Base-by-base conservation (phyloP, 2,888 invertebrate genomes). In the Folsomia manolachei region DNA sequence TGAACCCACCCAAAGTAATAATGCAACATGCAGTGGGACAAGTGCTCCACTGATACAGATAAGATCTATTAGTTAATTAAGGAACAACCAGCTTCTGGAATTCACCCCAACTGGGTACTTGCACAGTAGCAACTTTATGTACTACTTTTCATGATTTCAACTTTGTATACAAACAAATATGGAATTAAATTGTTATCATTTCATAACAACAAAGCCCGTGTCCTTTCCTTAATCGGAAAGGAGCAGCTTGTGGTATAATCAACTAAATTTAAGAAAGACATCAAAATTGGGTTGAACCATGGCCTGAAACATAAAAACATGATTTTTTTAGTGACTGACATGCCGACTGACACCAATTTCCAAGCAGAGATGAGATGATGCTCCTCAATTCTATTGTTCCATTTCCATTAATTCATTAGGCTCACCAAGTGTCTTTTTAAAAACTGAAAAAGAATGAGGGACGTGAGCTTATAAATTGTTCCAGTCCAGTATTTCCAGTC, bases 1-100 rank as follows among this genome's bases (percentile, higher is more conserved):
- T n/a, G n/a, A n/a, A n/a, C n/a, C n/a, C n/a, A n/a, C n/a, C n/a
- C n/a, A n/a, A n/a, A n/a, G n/a, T n/a, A n/a, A n/a, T n/a, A n/a
- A n/a, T n/a, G n/a, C n/a, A n/a, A n/a, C n/a, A n/a, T n/a, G n/a
- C n/a, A n/a, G n/a, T n/a, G n/a, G n/a, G n/a, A n/a, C n/a, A n/a
- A n/a, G n/a, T n/a, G n/a, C 39, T 39, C 39, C 39, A 39, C 39
- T 39, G 39, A 39, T 39, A 60, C 62, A 62, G 62, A 62, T 62
- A 18, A 2, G 24, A 23, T 62, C 26, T 23, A n/a, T 19, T 60
- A 60, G 14, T 11, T 62, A 62, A 62, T 62, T 23, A 24, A 14
- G n/a, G 53, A 23, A 66, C 7, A 66, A 14, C 19, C 7, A 66
- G 66, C 66, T 66, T 19, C 66, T 66, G 66, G 66, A 66, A 66